Conservation (phyloP, 1,140 invertebrate species). For the Bombus picipes region DNA sequence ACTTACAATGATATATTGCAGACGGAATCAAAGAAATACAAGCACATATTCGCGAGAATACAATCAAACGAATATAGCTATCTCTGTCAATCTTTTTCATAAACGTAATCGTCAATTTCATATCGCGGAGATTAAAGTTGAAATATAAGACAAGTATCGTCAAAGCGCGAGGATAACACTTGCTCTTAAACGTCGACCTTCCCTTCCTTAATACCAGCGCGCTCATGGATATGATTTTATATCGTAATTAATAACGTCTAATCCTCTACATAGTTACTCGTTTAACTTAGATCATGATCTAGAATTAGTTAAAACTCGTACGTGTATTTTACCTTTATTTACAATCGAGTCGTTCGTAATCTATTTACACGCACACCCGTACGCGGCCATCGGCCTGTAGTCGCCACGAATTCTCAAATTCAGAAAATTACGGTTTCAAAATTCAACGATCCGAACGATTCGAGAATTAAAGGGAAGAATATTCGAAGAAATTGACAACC, state of each 20-base stretch:
- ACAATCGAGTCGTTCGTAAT: conserved; percentile 53
- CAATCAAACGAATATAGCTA: background rate
- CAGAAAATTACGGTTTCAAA: background rate
- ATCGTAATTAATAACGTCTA: conserved; percentile 57
- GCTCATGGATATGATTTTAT: conserved; percentile 59
- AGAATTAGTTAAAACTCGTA: conserved; percentile 60
- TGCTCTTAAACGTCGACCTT: background rate
- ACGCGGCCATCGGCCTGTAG: background rate
- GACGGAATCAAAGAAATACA: too few relatives aligned
- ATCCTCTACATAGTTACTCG: conserved; percentile 61
- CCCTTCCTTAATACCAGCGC: conserved; percentile 7
- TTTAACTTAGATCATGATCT: conserved; percentile 59
- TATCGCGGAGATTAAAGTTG: too few relatives aligned
- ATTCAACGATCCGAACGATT: background rate
- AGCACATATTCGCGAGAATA: too few relatives aligned
- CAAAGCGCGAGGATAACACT: background rate
- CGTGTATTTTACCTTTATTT: conserved; percentile 52
- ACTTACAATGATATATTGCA: background rate
- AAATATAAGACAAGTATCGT: too few relatives aligned
- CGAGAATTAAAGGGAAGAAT: background rate
- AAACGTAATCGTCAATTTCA: too few relatives aligned
- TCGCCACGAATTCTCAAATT: background rate
- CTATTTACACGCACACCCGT: conserved; percentile 36
- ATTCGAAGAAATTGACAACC: background rate
- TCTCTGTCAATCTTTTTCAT: background rate